A percentile compares a stretch with the other conserved stretches of the same genome.
These are phyloP conservation scores for Apodemus agrarius DNA, from an alignment of 2,797 vertebrate species.

Conservation along the genomic window DNA sequence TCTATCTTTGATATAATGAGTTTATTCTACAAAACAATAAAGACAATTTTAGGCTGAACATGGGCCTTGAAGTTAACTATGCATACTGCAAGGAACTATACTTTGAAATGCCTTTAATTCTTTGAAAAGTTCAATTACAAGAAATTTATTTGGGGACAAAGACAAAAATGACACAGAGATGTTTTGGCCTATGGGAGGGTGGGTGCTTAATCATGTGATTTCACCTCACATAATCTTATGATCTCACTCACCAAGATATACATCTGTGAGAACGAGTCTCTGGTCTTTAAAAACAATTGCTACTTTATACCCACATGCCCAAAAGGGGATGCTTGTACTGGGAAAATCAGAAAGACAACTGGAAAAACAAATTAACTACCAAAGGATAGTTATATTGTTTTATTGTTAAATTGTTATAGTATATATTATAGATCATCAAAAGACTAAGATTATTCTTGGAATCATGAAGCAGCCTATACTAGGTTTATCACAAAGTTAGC, in stretches of 20 bases:
- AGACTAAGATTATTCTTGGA: slow-evolving; percentile 6
- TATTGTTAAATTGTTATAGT: too few species aligned
- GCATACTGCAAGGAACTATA: neutral
- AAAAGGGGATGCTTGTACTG: slow-evolving; percentile 15
- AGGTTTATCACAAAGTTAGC: slow-evolving; percentile 15
- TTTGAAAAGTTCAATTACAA: slow-evolving; percentile 37
- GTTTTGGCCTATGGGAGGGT: neutral
- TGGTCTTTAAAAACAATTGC: slow-evolving; percentile 12
- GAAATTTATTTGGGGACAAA: neutral
- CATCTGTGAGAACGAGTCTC: neutral
- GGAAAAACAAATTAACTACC: slow-evolving; percentile 75
- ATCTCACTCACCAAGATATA: too few species aligned
- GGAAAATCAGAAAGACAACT: slow-evolving; percentile 62
- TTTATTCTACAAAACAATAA: slow-evolving; percentile 38
- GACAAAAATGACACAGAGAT: neutral
- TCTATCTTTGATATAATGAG: neutral
- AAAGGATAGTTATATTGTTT: too few species aligned
- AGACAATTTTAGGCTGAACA: neutral
- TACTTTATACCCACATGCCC: neutral
- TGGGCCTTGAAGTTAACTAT: neutral
- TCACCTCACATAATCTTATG: too few species aligned
- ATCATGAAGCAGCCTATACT: neutral
- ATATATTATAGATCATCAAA: neutral
- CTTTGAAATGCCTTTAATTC: slow-evolving; percentile 29
- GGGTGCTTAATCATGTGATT: neutral